A percentile compares a stretch with the other conserved stretches of the same genome.
These are phyloP conservation scores for Pseudorhombus dupliciocellatus DNA, from an alignment of 2,113 vertebrate genomes.

Conservation along the genomic window DNA sequence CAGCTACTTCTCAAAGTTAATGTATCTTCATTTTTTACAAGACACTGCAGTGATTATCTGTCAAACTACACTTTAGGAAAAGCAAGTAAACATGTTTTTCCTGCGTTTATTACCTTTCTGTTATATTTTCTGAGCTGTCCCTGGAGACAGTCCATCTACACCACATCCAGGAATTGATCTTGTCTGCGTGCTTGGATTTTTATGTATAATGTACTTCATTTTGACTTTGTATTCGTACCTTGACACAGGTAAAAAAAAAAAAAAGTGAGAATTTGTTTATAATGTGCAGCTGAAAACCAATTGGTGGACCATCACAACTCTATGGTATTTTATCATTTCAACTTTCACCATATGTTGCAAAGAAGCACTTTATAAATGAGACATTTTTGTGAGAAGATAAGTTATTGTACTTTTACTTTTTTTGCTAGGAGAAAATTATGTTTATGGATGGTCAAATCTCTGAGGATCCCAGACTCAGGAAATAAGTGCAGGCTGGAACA, in stretches of 20 bases:
- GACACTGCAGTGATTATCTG: neutral
- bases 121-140: neutral
- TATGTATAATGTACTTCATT: neutral
- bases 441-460: conserved; percentile 31
- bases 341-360: neutral
- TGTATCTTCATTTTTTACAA: neutral
- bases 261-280: neutral
- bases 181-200: neutral
- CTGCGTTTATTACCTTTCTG: neutral
- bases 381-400: neutral
- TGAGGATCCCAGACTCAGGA: conserved; percentile 18
- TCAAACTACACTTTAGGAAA: neutral
- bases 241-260: too few relatives aligned
- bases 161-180: neutral
- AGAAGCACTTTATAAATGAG: neutral
- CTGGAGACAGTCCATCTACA: neutral
- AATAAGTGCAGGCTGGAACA: neutral
- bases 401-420: neutral
- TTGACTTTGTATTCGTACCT: neutral
- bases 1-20: neutral
- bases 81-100: neutral
- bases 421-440: neutral
- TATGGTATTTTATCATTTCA: neutral
- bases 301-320: too few relatives aligned
- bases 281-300: neutral